Evolutionary conservation across 2,797 vertebrate species (phyloP).

Genomic region (Sparus aurata): DNA sequence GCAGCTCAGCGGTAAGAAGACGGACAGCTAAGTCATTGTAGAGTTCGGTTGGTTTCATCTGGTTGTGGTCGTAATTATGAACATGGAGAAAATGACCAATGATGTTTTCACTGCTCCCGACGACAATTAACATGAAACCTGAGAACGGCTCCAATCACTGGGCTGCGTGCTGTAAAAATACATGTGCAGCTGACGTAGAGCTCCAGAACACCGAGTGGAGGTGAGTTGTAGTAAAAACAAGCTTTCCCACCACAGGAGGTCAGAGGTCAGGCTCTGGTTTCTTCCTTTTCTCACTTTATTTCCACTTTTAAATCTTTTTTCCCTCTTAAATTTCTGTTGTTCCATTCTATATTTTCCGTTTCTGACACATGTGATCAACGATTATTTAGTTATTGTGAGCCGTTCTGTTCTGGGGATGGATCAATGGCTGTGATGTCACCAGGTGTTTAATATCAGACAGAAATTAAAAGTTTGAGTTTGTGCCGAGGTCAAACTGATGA

Average conservation of each 20-base stretch:
- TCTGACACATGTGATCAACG: not conserved
- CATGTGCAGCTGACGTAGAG: slow-evolving; percentile 23
- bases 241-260: not conserved
- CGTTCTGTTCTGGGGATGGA: not conserved
- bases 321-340: not conserved
- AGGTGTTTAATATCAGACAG: not conserved
- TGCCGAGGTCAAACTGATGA: not conserved
- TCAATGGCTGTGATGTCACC: not conserved
- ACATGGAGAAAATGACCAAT: slow-evolving; percentile 54
- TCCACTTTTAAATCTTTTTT: no score
- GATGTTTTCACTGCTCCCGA: slow-evolving; percentile 62
- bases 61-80: slow-evolving; percentile 25
- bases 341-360: not conserved
- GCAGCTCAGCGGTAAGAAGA: not conserved
- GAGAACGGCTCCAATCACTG: slow-evolving; percentile 60
- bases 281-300: no score
- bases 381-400: not conserved
- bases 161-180: slow-evolving; percentile 46
- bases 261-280: not conserved
- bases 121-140: slow-evolving; percentile 66
- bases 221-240: no score
- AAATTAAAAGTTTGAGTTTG: not conserved
- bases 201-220: not conserved
- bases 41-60: slow-evolving; percentile 7
- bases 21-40: not conserved